These are phyloP conservation scores for Caenorhabditis remanei DNA, from an alignment of 1,140 invertebrate genomes.

Conservation along the genomic window DNA sequence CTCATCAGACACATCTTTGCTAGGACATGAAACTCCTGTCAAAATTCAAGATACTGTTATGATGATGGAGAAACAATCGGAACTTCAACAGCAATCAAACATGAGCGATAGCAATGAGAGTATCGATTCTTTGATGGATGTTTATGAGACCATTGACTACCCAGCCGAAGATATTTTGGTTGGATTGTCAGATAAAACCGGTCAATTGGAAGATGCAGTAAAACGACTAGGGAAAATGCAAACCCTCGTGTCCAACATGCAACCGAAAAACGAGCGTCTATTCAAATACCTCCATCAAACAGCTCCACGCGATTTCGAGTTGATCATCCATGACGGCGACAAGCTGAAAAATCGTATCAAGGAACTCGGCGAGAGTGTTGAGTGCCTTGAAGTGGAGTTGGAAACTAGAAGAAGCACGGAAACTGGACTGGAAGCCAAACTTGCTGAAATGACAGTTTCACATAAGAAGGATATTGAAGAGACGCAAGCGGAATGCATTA, in stretches of 20 bases:
- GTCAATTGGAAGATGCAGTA: constrained; percentile 17
- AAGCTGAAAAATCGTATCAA: constrained; percentile 40
- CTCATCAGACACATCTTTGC: constrained; percentile 26
- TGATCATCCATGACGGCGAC: constrained; percentile 32
- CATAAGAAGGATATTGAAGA: constrained; percentile 23
- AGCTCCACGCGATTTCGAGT: constrained; percentile 2
- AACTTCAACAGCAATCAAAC: not conserved
- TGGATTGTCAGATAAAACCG: constrained; percentile 6
- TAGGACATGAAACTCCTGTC: constrained; percentile 23
- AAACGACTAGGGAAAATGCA: constrained; percentile 19
- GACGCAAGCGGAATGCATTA: constrained; percentile 36
- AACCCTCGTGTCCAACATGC: not conserved
- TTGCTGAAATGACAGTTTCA: constrained; percentile 21
- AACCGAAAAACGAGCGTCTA: not conserved
- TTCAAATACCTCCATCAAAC: constrained; percentile 49
- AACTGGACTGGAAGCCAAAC: not conserved
- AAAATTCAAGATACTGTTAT: not conserved
- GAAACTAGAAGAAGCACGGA: constrained; percentile 15
- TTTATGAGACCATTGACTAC: constrained; percentile 29
- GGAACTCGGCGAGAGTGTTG: constrained; percentile 26
- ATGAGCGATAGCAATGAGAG: constrained; percentile 28
- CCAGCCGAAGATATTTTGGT: not conserved
- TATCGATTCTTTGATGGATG: constrained; percentile 13
- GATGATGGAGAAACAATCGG: not conserved
- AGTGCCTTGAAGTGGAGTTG: not conserved